Evolutionary conservation across 2,888 invertebrate species (phyloP).

Genomic region (Nomada ferruginata): DNA sequence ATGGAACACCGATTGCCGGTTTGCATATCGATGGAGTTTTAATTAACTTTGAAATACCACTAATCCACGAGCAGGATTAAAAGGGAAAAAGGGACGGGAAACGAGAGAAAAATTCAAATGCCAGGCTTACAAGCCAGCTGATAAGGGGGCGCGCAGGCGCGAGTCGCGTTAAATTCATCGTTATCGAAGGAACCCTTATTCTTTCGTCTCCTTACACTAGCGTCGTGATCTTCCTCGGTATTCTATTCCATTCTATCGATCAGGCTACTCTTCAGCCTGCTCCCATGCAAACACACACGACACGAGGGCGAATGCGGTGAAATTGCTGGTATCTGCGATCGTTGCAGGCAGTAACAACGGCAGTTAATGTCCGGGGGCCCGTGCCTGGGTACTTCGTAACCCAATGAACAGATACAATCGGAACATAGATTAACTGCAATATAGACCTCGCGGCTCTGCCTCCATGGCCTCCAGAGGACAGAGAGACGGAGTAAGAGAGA

Average conservation of each 20-base stretch:
- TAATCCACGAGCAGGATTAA: conserved; percentile 41
- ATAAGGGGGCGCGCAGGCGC: conserved; percentile 27
- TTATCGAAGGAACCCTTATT: conserved; percentile 51
- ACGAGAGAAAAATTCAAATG: neutral
- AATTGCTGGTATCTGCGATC: conserved; percentile 81
- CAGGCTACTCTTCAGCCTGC: conserved; percentile 70
- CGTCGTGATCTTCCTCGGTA: conserved; percentile 69
- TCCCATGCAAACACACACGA: conserved; percentile 78
- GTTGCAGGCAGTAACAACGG: conserved; percentile 82
- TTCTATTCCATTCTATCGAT: conserved; percentile 79
- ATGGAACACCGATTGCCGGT: conserved; percentile 8
- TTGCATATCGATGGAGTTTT: conserved; percentile 48
- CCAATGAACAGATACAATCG: conserved; percentile 83
- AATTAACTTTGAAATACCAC: conserved; percentile 44
- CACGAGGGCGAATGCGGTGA: conserved; percentile 78
- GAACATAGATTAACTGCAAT: conserved; percentile 83
- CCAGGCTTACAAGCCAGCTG: conserved; percentile 4
- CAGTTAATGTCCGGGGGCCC: conserved; percentile 82
- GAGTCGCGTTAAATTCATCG: conserved; percentile 62
- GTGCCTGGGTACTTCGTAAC: conserved; percentile 80
- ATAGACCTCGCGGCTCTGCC: conserved; percentile 78
- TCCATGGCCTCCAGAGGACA: conserved; percentile 53
- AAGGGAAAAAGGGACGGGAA: neutral
- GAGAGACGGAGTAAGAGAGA: conserved; percentile 29
- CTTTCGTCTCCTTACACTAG: conserved; percentile 52